Conservation (phyloP, 2,113 vertebrate genomes). For the Perccottus glenii region DNA sequence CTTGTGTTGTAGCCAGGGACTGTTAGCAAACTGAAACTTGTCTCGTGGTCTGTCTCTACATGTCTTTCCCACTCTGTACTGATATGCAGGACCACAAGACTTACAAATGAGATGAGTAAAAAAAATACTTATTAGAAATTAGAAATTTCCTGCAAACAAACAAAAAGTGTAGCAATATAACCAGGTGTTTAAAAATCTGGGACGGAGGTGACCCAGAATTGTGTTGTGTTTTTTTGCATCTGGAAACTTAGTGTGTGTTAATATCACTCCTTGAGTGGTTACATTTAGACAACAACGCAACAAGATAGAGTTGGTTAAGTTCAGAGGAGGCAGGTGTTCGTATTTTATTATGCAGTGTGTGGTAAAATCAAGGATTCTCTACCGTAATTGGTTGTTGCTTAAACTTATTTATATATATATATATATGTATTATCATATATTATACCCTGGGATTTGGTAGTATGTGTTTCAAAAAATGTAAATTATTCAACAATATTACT, state of each 20-base stretch:
- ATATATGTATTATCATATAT: too few relatives aligned
- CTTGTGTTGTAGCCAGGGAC: slow-evolving; percentile 64
- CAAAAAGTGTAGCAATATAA: not conserved
- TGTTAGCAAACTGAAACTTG: slow-evolving; percentile 73
- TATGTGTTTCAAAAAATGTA: not conserved
- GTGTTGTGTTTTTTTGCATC: not conserved
- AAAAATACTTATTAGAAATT: not conserved
- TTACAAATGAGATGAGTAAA: slow-evolving; percentile 10
- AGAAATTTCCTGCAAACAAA: slow-evolving; percentile 3
- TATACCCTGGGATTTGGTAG: too few relatives aligned
- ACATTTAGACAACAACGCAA: too few relatives aligned
- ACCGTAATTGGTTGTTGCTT: too few relatives aligned
- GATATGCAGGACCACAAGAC: slow-evolving; percentile 36
- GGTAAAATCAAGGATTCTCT: too few relatives aligned
- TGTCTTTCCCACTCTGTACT: slow-evolving; percentile 21
- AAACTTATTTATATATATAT: too few relatives aligned
- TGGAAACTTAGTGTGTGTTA: too few relatives aligned
- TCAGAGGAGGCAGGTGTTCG: too few relatives aligned
- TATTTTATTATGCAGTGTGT: too few relatives aligned
- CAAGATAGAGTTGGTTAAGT: too few relatives aligned
- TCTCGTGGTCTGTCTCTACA: slow-evolving; percentile 52
- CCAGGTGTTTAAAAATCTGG: slow-evolving; percentile 4
- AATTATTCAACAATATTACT: not conserved
- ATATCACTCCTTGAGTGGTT: too few relatives aligned
- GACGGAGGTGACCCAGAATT: not conserved